Evolutionary conservation across 37 sponge, comb jelly and placozoan species (phyloP).

Genomic region (Corticium candelabrum): DNA sequence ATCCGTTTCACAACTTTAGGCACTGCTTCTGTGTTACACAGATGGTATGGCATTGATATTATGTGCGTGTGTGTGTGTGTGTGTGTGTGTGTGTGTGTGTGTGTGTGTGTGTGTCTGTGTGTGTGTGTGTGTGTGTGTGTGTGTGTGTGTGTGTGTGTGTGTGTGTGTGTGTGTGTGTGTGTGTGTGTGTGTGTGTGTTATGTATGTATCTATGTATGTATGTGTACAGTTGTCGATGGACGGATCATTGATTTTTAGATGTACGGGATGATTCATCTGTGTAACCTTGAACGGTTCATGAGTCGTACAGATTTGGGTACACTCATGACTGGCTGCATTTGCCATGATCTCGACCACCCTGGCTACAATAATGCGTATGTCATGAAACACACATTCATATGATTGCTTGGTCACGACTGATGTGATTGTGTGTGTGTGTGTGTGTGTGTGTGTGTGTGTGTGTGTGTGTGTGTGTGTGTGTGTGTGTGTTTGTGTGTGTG

Average conservation of each 20-base stretch:
- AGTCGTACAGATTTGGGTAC: conserved; percentile 36
- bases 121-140: background rate
- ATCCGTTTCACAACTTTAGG: conserved; percentile 87
- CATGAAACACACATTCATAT: background rate
- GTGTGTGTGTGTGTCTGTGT: background rate
- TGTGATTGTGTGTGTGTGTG: too few species aligned
- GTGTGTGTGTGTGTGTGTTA: background rate
- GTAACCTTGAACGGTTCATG: conserved; percentile 31
- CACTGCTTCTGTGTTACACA: conserved; percentile 90
- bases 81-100: background rate
- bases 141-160: background rate
- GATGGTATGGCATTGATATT: conserved; percentile 42
- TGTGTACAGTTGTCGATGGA: background rate
- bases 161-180: conserved; percentile 12
- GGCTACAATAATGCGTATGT: conserved; percentile 75
- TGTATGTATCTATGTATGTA: conserved; percentile 3
- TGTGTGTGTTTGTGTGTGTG: too few species aligned
- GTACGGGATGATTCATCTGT: conserved; percentile 79
- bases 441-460: too few species aligned
- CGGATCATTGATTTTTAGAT: conserved; percentile 29
- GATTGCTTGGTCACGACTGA: background rate
- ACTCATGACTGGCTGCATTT: conserved; percentile 53
- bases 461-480: too few species aligned
- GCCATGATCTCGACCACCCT: conserved; percentile 89
- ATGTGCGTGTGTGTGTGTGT: background rate